These are phyloP conservation scores for Cnemophilus loriae DNA, from an alignment of 2,113 vertebrate genomes.

Conservation along the genomic window DNA sequence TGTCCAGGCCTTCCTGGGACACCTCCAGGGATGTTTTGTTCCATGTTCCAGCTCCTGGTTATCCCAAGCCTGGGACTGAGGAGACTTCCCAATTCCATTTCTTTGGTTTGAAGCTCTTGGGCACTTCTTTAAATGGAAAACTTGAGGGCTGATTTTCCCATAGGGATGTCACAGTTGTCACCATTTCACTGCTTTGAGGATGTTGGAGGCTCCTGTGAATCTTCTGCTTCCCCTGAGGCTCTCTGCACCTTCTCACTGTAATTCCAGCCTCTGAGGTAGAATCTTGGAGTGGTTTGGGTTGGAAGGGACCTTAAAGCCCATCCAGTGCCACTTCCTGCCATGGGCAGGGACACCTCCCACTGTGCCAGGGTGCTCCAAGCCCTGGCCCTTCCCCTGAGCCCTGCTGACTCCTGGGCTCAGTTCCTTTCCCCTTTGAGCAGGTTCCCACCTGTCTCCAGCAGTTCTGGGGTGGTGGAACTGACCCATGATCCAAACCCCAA, in stretches of 20 bases:
- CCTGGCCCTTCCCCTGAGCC: neutral
- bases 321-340: neutral
- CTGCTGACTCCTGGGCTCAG: neutral
- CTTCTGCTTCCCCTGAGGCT: neutral
- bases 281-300: neutral
- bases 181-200: neutral
- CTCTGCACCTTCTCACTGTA: neutral
- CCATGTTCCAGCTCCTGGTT: neutral
- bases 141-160: neutral
- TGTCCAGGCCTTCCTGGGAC: neutral
- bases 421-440: neutral
- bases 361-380: neutral
- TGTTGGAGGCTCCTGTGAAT: neutral
- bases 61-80: neutral
- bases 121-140: neutral
- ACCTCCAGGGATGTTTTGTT: neutral
- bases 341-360: neutral
- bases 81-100: neutral
- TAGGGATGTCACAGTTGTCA: neutral
- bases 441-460: neutral
- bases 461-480: neutral
- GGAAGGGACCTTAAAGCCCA: neutral
- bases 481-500: neutral
- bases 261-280: neutral
- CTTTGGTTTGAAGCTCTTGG: neutral